phyloP scores from a whole-genome alignment of 2,113 vertebrate species.

The Nycticorax nycticorax region DNA sequence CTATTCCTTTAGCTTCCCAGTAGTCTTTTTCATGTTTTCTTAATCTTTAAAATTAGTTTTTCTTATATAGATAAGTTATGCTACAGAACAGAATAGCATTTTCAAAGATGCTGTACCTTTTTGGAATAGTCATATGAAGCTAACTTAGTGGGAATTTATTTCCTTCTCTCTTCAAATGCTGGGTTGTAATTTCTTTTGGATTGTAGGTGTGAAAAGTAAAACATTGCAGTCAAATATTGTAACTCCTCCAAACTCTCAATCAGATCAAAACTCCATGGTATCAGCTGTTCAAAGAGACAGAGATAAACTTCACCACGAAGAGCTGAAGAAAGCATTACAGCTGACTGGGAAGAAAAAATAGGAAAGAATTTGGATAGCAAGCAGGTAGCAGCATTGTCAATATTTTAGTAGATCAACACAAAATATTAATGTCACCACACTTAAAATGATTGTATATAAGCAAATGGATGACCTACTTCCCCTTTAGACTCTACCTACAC shows the following conservation, averaged over 20 bases:
- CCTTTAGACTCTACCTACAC: not conserved
- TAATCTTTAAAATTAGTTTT: not conserved
- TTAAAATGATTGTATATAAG: not conserved
- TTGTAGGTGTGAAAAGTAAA: not conserved
- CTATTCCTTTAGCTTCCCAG: not conserved
- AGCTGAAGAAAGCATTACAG: not conserved
- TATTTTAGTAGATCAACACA: not conserved
- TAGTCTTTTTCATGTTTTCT: not conserved
- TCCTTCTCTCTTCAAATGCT: not conserved
- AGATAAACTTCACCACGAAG: not conserved
- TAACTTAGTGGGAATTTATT: not conserved
- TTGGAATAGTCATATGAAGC: not conserved
- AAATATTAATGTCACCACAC: not conserved
- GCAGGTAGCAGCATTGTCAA: not conserved
- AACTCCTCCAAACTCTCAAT: not conserved
- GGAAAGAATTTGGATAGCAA: not conserved
- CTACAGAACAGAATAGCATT: not conserved
- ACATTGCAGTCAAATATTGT: not conserved
- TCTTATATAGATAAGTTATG: not conserved
- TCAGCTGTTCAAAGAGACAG: not conserved
- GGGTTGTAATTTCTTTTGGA: not conserved
- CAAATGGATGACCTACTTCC: not conserved
- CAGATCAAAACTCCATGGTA: not conserved
- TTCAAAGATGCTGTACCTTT: not conserved
- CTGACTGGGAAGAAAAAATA: not conserved